These are phyloP conservation scores for Rhopalosiphum nymphaeae DNA, from an alignment of 2,888 invertebrate species.

Conservation along the genomic window DNA sequence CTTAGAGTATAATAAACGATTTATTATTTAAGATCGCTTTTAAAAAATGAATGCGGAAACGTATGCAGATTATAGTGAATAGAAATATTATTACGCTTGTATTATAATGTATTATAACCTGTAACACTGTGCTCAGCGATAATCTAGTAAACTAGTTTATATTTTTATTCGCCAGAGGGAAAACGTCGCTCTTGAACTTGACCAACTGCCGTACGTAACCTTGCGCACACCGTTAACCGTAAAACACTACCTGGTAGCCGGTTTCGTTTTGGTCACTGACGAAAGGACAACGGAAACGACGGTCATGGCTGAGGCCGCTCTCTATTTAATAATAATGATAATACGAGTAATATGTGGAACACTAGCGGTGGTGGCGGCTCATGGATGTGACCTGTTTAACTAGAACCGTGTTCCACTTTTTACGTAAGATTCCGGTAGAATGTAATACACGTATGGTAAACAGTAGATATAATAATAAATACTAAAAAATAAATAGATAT, in stretches of 20 bases:
- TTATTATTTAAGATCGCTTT: not conserved
- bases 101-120: not conserved
- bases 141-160: not conserved
- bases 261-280: conserved; percentile 46
- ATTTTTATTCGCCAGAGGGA: not conserved
- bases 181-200: conserved; percentile 47
- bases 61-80: not conserved
- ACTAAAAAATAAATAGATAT: not conserved
- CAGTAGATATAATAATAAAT: not conserved
- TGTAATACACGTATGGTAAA: not conserved
- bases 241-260: conserved; percentile 32
- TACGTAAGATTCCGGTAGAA: not conserved
- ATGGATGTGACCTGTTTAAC: conserved; percentile 33
- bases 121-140: not conserved
- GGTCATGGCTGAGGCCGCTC: conserved; percentile 27
- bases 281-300: not conserved
- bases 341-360: conserved; percentile 44
- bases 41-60: not conserved
- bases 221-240: conserved; percentile 9
- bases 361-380: not conserved
- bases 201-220: conserved; percentile 27
- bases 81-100: no score
- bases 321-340: conserved; percentile 26
- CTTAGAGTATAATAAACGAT: not conserved
- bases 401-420: conserved; percentile 17